Base-by-base conservation (phyloP, 2,888 invertebrate species). In the Halictus quadricinctus region DNA sequence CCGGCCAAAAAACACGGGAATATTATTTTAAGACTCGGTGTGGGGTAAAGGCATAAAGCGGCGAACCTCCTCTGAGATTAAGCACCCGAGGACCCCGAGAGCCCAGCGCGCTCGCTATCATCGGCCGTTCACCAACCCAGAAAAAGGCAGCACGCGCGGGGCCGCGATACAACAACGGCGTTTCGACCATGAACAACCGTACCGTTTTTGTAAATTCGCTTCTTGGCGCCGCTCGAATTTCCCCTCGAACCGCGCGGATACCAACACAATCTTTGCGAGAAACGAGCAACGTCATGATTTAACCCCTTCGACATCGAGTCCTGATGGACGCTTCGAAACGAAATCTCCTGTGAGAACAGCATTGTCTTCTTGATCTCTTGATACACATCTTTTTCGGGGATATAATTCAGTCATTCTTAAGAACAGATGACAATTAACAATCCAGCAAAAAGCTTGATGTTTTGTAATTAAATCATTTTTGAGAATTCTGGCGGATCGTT, bases 1-100 rank as follows among this genome's bases (percentile, higher is more conserved):
- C 74, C 76, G 86, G 87, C 88, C 88, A 91, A 93, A 93, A 93
- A 93, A 92, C 91, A 86, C 88, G 88, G 83, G 92, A 93, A 93
- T 93, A 94, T 94, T 94, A 94, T 94, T 94, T 94, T 94, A 93
- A 94, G 93, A 92, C 94, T 93, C 94, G 89, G 93, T 93, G 93
- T 94, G 94, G 94, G 94, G 94, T 93, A 93, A 90, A 91, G 85
- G 90, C 90, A 89, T 91, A 92, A 93, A 90, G 89, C 90, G 90
- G 90, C 85, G 88, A 92, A 94, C 94, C 94, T 94, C 94, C 94
- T 94, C 94, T 94, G 94, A 94, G 94, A 93, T 94, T 92, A 92
- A 91, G 88, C 87, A 91, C 92, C 92, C 92, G 90, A 85, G 87
- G 85, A 83, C 21, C 85, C 82, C 83, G 79, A 82, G 86, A 54